phyloP scores from a whole-genome alignment of 2,888 invertebrate genomes.

The Strigamia maritima region DNA sequence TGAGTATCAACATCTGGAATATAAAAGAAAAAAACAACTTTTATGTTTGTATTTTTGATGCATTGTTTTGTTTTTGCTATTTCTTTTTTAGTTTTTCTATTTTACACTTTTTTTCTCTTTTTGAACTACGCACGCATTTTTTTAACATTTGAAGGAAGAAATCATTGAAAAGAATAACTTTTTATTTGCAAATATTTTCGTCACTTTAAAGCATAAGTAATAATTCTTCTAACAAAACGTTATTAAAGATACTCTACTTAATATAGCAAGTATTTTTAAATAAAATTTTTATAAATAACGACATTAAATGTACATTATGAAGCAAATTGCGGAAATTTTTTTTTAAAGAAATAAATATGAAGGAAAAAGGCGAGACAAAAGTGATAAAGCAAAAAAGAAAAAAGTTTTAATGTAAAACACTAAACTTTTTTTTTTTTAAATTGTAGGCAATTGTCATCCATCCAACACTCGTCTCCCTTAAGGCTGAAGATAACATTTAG shows the following conservation, averaged over 20 bases:
- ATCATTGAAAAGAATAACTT: too few relatives aligned
- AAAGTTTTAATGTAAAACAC: not conserved
- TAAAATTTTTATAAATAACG: too few relatives aligned
- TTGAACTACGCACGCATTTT: not conserved
- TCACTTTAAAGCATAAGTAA: too few relatives aligned
- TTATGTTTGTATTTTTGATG: constrained; percentile 4
- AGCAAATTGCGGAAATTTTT: too few relatives aligned
- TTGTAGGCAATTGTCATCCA: not conserved
- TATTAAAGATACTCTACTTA: too few relatives aligned
- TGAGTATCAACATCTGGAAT: not conserved
- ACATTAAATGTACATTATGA: too few relatives aligned
- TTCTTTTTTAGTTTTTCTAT: not conserved
- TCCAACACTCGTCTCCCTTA: not conserved
- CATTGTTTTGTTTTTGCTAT: not conserved
- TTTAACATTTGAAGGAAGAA: too few relatives aligned
- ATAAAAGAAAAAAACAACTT: not conserved
- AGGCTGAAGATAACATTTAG: constrained; percentile 6
- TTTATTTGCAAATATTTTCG: too few relatives aligned
- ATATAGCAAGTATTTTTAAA: not conserved
- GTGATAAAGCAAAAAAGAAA: too few relatives aligned
- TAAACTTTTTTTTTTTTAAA: not conserved
- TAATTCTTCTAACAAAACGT: too few relatives aligned
- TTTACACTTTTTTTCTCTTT: not conserved
- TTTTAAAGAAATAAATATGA: not conserved
- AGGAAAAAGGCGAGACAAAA: not conserved